Conservation (phyloP, 64 coral and sea anemone genomes). For the Montipora efflorescens region DNA sequence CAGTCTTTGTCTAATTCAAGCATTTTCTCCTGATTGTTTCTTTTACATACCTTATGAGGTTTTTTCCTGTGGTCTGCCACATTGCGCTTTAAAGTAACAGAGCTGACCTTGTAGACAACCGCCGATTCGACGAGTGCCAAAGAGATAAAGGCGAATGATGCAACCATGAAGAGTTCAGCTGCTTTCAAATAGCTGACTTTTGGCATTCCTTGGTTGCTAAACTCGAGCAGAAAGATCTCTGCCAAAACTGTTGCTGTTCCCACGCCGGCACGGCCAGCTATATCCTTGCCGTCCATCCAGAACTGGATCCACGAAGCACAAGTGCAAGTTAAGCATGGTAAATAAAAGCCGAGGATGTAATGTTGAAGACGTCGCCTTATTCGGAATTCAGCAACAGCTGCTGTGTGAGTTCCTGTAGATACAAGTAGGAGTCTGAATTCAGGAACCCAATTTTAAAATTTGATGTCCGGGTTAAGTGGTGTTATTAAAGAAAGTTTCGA, state of each 20-base stretch:
- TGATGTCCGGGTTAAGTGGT: no score
- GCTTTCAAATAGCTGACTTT: conserved; percentile 69
- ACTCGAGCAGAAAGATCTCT: conserved; percentile 47
- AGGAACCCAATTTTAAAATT: not conserved
- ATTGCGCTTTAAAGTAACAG: not conserved
- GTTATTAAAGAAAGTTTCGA: no score
- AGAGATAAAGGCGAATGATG: conserved; percentile 56
- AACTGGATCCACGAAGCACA: no score
- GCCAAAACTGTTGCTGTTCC: conserved; percentile 49
- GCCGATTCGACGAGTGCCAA: conserved; percentile 47
- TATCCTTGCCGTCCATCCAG: conserved; percentile 45
- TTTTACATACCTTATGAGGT: no score
- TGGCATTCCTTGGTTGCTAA: conserved; percentile 52
- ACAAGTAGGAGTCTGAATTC: not conserved
- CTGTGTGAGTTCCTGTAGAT: no score
- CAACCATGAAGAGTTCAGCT: conserved; percentile 55
- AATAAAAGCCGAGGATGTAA: no score
- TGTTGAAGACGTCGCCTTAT: no score
- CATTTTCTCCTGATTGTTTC: no score
- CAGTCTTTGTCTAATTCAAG: no score
- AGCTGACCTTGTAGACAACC: conserved; percentile 43
- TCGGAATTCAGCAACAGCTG: no score
- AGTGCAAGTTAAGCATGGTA: no score
- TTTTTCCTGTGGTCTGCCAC: not conserved
- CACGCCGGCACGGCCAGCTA: conserved; percentile 45